Conservation (phyloP, 2,113 vertebrate species). For the Anolis carolinensis region DNA sequence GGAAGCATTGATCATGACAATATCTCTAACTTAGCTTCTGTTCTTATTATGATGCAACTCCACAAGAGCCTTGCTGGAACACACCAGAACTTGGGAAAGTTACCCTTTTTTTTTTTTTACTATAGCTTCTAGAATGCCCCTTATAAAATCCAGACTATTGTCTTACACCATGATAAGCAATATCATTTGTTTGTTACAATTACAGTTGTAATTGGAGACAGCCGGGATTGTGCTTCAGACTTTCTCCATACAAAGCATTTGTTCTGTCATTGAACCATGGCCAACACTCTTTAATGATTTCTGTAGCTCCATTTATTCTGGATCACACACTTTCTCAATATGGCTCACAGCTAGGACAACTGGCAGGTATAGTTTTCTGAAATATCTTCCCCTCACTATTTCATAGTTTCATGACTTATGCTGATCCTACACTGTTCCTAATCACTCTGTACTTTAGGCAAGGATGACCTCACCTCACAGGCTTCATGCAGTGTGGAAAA, state of each 20-base stretch:
- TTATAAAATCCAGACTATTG: no score
- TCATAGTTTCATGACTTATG: not conserved
- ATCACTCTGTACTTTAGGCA: not conserved
- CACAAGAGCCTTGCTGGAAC: not conserved
- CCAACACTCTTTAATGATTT: not conserved
- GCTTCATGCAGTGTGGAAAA: conserved; percentile 5
- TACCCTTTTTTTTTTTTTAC: no score
- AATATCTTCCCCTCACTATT: not conserved
- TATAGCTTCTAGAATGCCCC: no score
- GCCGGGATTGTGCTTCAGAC: not conserved
- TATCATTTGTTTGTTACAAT: no score
- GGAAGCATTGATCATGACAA: not conserved
- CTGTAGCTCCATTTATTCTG: not conserved
- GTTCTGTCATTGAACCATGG: not conserved
- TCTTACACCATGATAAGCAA: no score
- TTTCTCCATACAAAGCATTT: not conserved
- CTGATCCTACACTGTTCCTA: not conserved
- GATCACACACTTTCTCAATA: not conserved
- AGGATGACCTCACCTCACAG: not conserved
- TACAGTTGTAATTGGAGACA: not conserved
- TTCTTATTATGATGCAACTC: no score
- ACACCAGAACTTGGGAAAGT: no score
- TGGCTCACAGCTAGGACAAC: not conserved
- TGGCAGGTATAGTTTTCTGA: not conserved
- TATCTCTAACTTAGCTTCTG: no score